Evolutionary conservation across 2,113 vertebrate genomes (phyloP), one percentile per base, ranked within the genome.

Genomic region (Australoheros scitulus): DNA sequence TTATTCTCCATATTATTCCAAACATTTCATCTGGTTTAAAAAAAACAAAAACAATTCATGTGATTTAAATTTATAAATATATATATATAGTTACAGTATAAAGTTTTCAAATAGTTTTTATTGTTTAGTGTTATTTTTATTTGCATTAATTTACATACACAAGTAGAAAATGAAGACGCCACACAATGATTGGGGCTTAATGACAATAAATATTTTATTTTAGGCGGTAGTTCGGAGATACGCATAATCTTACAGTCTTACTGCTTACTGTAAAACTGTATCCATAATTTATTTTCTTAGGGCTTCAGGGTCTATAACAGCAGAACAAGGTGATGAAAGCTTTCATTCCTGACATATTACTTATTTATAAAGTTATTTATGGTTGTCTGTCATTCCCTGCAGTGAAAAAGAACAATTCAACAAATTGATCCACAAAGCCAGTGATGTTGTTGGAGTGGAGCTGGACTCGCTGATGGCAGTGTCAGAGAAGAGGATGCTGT

Each of bases 231-330:
- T 20, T 7, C 18, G 6, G 65, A 32, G 24, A 70, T 32, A 70
- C 52, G 24, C 43, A 29, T 52, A 72, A 52, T 72, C 50, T 72
- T 72, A 32, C 17, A 72, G 65, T 52, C 43, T 29, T 50, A 7
- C 10, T 20, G 43, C 41, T 32, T 70, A 24, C 43, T 29, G 6
- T 20, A 32, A 72, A 52, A 32, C 41, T 3, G 43, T 47, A 52
- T 55, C 47, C 68, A 72, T 52, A 18, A 72, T 72, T 72, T 70
- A 52, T 70, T 70, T 70, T 70, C 65, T 70, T 50, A 50, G 43
- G 65, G 24, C 24, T 0, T 70, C 17, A 34, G 2, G 47, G 47
- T 55, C 1, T 55, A 50, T 57, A 24, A 24, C n/a, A 57, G 11
- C 11, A 24, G n/a, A 22, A 72, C 47, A 55, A 72, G 47, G 47